Base-by-base conservation (phyloP, 2,888 invertebrate species). In the Boloria selene region DNA sequence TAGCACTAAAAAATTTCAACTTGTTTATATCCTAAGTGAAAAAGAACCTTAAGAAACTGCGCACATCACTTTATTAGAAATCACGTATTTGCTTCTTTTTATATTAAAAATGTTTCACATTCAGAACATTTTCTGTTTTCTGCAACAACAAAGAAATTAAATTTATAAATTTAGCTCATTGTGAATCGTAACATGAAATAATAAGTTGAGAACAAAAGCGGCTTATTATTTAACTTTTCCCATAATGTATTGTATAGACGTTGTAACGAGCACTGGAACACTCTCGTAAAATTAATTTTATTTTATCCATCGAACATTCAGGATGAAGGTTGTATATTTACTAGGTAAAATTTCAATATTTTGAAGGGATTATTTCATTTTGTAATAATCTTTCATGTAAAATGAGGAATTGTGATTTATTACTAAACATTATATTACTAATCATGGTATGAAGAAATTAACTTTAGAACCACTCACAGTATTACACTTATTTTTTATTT, bases 221-320 rank as follows among this genome's bases (percentile, higher is more conserved):
- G 14, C 10, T 13, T 45, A n/a, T 22, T 56, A 22, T 45, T 22
- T n/a, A 45, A 56, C n/a, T 22, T 56, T 56, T 22, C 22, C 13
- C 45, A 45, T 45, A 56, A 18, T 17, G 54, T 55, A 42, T 18
- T 42, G 44, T 56, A 56, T 45, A 56, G 10, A 56, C n/a, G 56
- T 4, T 4, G 44, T 56, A 56, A 45, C 45, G 44, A 44, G 44
- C 56, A 2, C 45, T 45, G 45, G n/a, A 45, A 56, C 45, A 56
- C 56, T 44, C 55, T 45, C 45, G n/a, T 26, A 56, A 26, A 56
- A 26, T 56, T 44, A 42, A 55, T 44, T 45, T 10, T 45, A 45
- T 56, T 56, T 44, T 45, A 45, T 22, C 45, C 45, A n/a, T 45
- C 18, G 45, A n/a, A 5, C 13, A 45, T 56, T 56, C 22, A 22